These are phyloP conservation scores for Mola mola DNA, from an alignment of 2,113 vertebrate genomes.

Conservation along the genomic window DNA sequence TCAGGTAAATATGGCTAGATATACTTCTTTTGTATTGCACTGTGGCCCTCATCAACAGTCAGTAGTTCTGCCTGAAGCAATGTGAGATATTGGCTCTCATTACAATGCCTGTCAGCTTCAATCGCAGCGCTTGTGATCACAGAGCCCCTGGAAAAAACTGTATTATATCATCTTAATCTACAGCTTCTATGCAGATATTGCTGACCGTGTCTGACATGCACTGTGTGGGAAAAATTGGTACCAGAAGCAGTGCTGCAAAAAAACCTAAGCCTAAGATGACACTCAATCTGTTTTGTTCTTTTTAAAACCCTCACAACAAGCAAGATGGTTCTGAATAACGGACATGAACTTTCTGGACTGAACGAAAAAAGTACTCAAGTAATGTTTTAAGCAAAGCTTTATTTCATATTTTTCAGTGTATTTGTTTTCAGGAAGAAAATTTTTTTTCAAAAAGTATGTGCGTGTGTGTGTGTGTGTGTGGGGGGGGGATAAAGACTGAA, in stretches of 20 bases:
- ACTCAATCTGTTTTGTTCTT: conserved; percentile 19
- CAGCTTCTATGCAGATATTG: not conserved
- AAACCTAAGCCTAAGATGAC: conserved; percentile 10
- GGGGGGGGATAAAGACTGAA: too few species aligned
- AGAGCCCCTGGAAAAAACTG: conserved; percentile 6
- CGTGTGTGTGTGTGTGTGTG: too few species aligned
- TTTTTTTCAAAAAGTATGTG: too few species aligned
- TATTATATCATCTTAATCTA: conserved; percentile 6
- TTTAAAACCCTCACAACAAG: conserved; percentile 26
- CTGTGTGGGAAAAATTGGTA: conserved; percentile 31
- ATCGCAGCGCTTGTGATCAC: conserved; percentile 13
- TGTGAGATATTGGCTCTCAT: conserved; percentile 15
- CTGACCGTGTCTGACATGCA: conserved; percentile 10
- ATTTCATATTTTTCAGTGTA: too few species aligned
- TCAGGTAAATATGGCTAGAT: not conserved
- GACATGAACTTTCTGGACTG: not conserved
- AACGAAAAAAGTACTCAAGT: too few species aligned
- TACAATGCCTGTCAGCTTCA: conserved; percentile 14
- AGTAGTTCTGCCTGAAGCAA: not conserved
- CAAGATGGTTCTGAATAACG: conserved; percentile 1
- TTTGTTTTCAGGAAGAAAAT: too few species aligned
- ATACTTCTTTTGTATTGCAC: not conserved
- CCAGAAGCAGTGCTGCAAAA: conserved; percentile 9
- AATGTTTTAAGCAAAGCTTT: too few species aligned
- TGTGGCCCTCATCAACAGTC: not conserved